Evolutionary conservation across 2,888 invertebrate species (phyloP).

Genomic region (Nomada lathburiana): DNA sequence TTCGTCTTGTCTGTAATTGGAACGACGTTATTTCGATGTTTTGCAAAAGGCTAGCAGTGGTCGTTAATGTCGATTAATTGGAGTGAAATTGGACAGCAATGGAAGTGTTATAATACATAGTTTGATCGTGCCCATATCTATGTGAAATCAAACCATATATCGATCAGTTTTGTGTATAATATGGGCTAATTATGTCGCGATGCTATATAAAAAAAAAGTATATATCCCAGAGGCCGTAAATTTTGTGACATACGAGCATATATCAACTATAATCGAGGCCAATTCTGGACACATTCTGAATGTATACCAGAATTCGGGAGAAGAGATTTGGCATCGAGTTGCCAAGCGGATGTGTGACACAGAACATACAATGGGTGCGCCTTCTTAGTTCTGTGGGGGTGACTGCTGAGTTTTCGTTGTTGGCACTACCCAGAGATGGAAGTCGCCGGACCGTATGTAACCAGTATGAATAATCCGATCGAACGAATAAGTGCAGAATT

Average conservation of each 20-base stretch:
- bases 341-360: constrained; percentile 80
- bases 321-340: constrained; percentile 77
- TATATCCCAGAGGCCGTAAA: constrained; percentile 53
- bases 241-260: constrained; percentile 61
- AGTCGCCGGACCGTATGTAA: constrained; percentile 84
- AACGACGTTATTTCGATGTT: constrained; percentile 39
- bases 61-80: constrained; percentile 52
- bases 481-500: constrained; percentile 56
- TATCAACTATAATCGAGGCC: constrained; percentile 57
- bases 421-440: constrained; percentile 82
- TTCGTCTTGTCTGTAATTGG: constrained; percentile 41
- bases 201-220: constrained; percentile 54
- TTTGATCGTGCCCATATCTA: constrained; percentile 45
- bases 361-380: constrained; percentile 81
- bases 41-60: constrained; percentile 29
- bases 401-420: constrained; percentile 82
- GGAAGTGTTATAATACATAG: constrained; percentile 56
- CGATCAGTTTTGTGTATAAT: constrained; percentile 52
- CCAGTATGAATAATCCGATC: constrained; percentile 79
- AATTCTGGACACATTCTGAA: constrained; percentile 67
- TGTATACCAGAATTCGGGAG: constrained; percentile 70
- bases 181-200: constrained; percentile 65
- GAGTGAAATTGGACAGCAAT: constrained; percentile 56
- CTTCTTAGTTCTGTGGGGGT: constrained; percentile 82
- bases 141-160: constrained; percentile 39